A percentile compares a stretch with the other conserved stretches of the same genome.
phyloP scores from a whole-genome alignment of 2,113 vertebrate species.

The Psammodynastes pulverulentus region DNA sequence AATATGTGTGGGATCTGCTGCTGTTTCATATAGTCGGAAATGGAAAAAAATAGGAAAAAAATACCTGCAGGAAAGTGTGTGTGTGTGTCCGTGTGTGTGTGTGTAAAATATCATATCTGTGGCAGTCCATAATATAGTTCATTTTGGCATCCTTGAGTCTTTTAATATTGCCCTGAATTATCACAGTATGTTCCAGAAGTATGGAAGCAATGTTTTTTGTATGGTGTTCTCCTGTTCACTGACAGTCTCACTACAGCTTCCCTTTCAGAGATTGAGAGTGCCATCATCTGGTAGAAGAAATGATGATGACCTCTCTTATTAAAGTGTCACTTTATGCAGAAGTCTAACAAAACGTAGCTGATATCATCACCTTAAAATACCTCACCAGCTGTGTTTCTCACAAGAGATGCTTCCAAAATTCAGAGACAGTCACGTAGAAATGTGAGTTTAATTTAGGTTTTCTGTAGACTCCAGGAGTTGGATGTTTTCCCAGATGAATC shows the following conservation, averaged over 20 bases:
- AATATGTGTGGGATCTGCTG: not conserved
- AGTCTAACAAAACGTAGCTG: conserved; percentile 62
- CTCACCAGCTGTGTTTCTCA: conserved; percentile 63
- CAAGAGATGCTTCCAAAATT: conserved; percentile 51
- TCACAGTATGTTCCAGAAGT: conserved; percentile 12
- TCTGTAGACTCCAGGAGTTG: conserved; percentile 50
- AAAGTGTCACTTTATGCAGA: conserved; percentile 47
- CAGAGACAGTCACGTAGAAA: conserved; percentile 35
- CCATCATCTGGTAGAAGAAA: conserved; percentile 54
- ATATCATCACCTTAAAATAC: conserved; percentile 63
- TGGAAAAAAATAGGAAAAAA: not conserved
- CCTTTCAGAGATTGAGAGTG: conserved; percentile 40
- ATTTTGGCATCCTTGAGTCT: not conserved
- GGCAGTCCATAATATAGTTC: not conserved
- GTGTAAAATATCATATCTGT: not conserved
- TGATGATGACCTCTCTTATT: not conserved
- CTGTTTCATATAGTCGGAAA: not conserved
- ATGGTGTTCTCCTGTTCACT: not conserved
- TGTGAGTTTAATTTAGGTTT: conserved; percentile 48
- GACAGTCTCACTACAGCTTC: not conserved
- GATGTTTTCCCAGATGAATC: conserved; percentile 34
- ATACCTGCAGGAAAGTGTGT: not conserved
- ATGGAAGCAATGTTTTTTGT: conserved; percentile 7
- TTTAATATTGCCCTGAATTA: not conserved
- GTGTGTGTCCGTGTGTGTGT: not conserved